Percentiles rank a stretch among this genome's conserved stretches.
Conservation (phyloP, 2,797 vertebrate species). For the Ctenopoma multispine region DNA sequence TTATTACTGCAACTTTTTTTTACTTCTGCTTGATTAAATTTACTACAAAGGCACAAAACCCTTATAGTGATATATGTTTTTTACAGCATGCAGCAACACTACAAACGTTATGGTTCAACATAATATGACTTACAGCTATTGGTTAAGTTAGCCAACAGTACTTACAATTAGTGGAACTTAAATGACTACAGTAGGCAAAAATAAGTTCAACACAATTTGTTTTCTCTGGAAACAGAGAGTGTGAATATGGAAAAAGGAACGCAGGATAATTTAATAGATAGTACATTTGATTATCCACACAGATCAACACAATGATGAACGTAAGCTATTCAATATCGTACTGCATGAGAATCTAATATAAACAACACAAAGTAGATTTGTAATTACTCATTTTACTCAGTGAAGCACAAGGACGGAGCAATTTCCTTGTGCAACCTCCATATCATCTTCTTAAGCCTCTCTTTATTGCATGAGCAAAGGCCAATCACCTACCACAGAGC, state of each 20-base stretch:
- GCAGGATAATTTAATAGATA: neutral
- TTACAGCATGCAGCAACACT: too few relatives aligned
- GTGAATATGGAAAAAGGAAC: conserved; percentile 5
- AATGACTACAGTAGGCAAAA: conserved; percentile 1
- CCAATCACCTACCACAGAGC: conserved; percentile 5
- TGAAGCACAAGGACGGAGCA: neutral
- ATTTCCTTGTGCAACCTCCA: neutral
- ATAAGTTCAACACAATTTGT: conserved; percentile 11
- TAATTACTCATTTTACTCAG: conserved; percentile 17
- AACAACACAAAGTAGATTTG: neutral
- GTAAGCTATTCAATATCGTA: conserved; percentile 4
- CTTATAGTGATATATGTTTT: too few relatives aligned
- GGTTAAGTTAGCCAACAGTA: too few relatives aligned
- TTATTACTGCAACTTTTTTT: too few relatives aligned
- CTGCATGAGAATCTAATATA: neutral
- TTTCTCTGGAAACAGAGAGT: conserved; percentile 1
- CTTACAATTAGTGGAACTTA: too few relatives aligned
- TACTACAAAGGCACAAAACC: too few relatives aligned
- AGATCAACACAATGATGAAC: conserved; percentile 14
- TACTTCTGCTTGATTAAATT: too few relatives aligned
- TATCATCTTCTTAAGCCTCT: conserved; percentile 1
- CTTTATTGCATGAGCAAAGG: conserved; percentile 23
- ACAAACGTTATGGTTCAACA: too few relatives aligned
- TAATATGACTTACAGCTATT: too few relatives aligned
- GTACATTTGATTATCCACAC: neutral